phyloP scores from a whole-genome alignment of 2,888 invertebrate genomes.

The Phyllotreta striolata region DNA sequence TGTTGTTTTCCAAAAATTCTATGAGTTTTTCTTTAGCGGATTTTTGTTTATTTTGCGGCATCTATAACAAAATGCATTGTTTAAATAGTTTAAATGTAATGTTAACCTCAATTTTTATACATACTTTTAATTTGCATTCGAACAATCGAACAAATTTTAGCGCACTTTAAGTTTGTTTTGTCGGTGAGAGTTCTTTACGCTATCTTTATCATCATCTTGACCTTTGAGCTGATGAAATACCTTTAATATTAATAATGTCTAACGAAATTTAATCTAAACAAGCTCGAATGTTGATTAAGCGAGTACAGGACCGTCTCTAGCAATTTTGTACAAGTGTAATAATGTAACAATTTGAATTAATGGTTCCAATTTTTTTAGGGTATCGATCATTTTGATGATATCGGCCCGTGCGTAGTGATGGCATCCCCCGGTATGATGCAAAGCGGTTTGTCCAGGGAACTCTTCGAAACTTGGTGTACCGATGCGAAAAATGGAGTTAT shows the following conservation, averaged over 20 bases:
- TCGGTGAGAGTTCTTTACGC: no score
- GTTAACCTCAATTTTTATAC: no score
- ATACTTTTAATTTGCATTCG: no score
- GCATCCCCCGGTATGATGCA: constrained; percentile 99
- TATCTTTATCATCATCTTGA: no score
- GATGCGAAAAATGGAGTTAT: constrained; percentile 98
- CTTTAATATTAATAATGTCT: no score
- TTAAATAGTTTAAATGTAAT: not conserved
- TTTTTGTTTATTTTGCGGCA: constrained; percentile 24
- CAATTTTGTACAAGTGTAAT: not conserved
- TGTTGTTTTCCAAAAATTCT: constrained; percentile 68
- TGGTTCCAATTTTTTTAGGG: constrained; percentile 69
- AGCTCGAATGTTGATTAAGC: not conserved
- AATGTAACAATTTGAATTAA: not conserved
- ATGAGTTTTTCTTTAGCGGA: constrained; percentile 56
- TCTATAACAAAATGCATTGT: constrained; percentile 36
- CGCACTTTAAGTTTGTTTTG: no score
- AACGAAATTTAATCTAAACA: no score
- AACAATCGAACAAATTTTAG: no score
- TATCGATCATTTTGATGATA: constrained; percentile 99
- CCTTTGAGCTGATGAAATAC: no score
- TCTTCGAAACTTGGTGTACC: constrained; percentile 99
- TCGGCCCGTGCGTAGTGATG: constrained; percentile 99
- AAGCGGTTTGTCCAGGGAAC: constrained; percentile 93
- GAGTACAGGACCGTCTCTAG: not conserved